Conservation (phyloP, 2,113 vertebrate species). For the Promerops cafer region DNA sequence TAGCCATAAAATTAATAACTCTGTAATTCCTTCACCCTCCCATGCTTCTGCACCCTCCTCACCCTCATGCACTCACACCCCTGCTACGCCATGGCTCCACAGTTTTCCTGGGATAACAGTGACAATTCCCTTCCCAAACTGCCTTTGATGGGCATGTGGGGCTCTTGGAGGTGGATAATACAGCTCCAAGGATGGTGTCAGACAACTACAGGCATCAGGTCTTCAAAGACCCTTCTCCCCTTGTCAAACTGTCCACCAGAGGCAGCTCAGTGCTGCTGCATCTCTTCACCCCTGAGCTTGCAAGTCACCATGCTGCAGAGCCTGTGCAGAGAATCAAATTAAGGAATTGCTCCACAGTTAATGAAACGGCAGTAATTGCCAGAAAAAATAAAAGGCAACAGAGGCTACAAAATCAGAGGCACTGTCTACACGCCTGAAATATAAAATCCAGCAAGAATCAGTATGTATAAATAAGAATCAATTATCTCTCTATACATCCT, state of each 20-base stretch:
- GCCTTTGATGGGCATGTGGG: neutral
- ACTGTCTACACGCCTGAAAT: neutral
- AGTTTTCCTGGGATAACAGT: neutral
- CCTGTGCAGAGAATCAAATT: neutral
- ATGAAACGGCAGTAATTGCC: neutral
- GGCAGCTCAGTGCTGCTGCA: neutral
- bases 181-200: neutral
- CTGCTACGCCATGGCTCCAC: neutral
- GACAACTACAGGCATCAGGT: rapidly evolving
- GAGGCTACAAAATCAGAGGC: neutral
- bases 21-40: rapidly evolving
- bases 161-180: neutral
- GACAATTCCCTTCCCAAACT: neutral
- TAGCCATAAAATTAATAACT: neutral
- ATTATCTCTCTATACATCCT: neutral
- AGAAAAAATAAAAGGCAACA: neutral
- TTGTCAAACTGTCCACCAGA: neutral
- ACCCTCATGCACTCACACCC: neutral
- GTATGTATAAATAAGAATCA: neutral
- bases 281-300: neutral
- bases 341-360: neutral
- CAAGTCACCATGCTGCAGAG: neutral
- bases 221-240: neutral
- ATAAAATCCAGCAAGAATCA: neutral
- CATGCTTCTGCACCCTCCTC: rapidly evolving